These are phyloP conservation scores for Hyles vespertilio DNA, from an alignment of 1,140 invertebrate genomes.

Conservation along the genomic window DNA sequence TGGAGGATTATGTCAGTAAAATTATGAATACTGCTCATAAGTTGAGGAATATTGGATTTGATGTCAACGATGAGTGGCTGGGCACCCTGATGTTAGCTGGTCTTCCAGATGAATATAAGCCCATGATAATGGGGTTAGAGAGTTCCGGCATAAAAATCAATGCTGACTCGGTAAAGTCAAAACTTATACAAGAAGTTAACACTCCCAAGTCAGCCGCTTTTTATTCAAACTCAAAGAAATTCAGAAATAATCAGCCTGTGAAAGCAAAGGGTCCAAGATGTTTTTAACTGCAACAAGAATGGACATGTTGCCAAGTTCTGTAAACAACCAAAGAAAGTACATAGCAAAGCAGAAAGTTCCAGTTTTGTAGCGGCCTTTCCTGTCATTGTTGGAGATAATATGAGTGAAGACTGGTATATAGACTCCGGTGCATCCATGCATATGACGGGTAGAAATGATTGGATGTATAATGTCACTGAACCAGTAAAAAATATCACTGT, in stretches of 20 bases:
- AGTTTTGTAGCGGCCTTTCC: conserved; percentile 33
- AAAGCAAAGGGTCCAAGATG: conserved; percentile 25
- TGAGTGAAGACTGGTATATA: conserved; percentile 28
- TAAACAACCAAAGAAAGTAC: conserved; percentile 18
- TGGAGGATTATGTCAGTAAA: conserved; percentile 30
- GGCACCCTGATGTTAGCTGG: conserved; percentile 52
- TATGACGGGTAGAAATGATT: conserved; percentile 26
- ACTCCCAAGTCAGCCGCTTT: conserved; percentile 6
- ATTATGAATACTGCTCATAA: conserved; percentile 30
- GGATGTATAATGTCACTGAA: conserved; percentile 35
- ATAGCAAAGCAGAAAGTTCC: conserved; percentile 19
- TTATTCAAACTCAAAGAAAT: conserved; percentile 12
- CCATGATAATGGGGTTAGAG: conserved; percentile 64
- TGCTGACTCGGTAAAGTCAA: conserved; percentile 54
- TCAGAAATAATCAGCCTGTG: not conserved
- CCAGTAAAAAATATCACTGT: conserved; percentile 28
- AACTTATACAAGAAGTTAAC: conserved; percentile 48
- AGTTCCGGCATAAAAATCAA: conserved; percentile 36
- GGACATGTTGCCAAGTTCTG: conserved; percentile 34
- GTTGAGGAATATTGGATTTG: conserved; percentile 44
- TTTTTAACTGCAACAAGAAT: conserved; percentile 30
- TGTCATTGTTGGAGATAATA: not conserved
- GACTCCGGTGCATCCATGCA: conserved; percentile 38
- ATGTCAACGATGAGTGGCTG: conserved; percentile 51
- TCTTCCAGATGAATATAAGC: conserved; percentile 47